Evolutionary conservation across 2,888 invertebrate species (phyloP), one percentile per base, ranked within the genome.

Genomic region (Machimus atricapillus): DNA sequence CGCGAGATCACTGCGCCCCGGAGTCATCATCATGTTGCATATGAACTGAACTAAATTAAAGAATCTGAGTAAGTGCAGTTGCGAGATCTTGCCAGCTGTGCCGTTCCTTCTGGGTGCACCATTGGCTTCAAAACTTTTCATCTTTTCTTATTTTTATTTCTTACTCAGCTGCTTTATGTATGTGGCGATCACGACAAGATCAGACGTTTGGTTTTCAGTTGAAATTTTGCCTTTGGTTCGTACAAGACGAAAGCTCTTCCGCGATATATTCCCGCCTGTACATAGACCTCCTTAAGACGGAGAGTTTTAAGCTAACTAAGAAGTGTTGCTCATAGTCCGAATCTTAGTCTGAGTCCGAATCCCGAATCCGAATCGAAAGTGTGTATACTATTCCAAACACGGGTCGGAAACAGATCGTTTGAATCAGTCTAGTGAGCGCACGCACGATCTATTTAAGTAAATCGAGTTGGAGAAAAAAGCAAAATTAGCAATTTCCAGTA

Each of bases 181-280:
- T 81, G 58, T 58, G 56, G 58, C 82, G 66, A 34, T 58, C 66
- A 66, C 37, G 58, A 82, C 58, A 66, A 66, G 82, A 82, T 82
- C 82, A 40, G 82, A 58, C 82, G 82, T 58, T 58, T 58, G 40
- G 37, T 58, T n/a, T 82, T 82, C 82, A 82, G 82, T 82, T 82
- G 66, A 66, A 66, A 82, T 82, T 82, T 66, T 66, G 66, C 66
- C 66, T 23, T 66, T 66, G 76, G 34, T 76, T n/a, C 37, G 76
- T 37, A 76, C 76, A 76, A 37, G 19, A 76, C 76, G 66, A 66
- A 66, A 79, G 52, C 79, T 79, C 27, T 79, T 79, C 79, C 79
- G 79, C 79, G 79, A 79, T 66, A 31, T 76, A 52, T 19, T 52
- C 16, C 52, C 76, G 40, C 76, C 82, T 58, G 31, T n/a, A 9